Conservation (phyloP, 2,888 invertebrate species). For the Pandemis cinnamomeana region DNA sequence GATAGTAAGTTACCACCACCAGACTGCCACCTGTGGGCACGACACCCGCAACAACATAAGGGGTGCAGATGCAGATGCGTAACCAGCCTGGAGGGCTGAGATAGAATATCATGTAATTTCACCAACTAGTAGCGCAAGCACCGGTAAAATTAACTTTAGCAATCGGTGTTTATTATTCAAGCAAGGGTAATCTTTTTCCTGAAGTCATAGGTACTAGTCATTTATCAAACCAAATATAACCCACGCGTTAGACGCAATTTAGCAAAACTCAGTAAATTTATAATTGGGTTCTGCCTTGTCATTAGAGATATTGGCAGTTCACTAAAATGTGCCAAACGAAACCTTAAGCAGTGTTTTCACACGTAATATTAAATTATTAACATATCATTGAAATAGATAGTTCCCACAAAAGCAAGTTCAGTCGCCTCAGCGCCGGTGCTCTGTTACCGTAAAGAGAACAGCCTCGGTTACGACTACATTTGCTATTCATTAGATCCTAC, state of each 20-base stretch:
- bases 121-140: no score
- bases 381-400: conserved; percentile 23
- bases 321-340: not conserved
- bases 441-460: conserved; percentile 59
- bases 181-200: not conserved
- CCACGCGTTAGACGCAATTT: not conserved
- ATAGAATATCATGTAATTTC: no score
- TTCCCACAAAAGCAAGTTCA: conserved; percentile 49
- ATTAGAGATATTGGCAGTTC: not conserved
- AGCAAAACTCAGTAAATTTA: not conserved
- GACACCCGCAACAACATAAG: no score
- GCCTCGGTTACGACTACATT: conserved; percentile 66
- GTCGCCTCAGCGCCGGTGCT: conserved; percentile 53
- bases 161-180: not conserved
- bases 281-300: not conserved
- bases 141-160: no score
- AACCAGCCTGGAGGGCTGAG: no score
- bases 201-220: not conserved
- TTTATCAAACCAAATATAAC: not conserved
- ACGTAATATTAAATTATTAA: not conserved
- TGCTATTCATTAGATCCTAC: conserved; percentile 75
- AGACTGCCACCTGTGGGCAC: no score
- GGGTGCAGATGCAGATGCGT: no score
- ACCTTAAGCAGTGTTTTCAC: not conserved
- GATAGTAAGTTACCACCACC: no score